These are phyloP conservation scores for Polyodon spathula DNA, from an alignment of 2,113 vertebrate genomes.

Conservation along the genomic window DNA sequence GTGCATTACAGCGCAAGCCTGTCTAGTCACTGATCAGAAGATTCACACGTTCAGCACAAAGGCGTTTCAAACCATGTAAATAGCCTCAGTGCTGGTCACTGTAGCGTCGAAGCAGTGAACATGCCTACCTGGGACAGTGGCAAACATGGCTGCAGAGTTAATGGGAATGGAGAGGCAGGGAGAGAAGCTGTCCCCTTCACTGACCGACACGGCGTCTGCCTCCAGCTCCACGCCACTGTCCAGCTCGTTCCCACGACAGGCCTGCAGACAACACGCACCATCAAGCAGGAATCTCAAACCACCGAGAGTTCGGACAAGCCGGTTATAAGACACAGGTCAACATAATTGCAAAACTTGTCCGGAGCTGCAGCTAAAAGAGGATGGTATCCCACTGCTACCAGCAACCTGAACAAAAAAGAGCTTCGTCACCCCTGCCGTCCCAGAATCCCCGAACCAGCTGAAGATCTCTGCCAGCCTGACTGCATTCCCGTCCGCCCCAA, in stretches of 20 bases:
- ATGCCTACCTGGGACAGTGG: conserved; percentile 52
- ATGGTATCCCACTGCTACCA: no score
- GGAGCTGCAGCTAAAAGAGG: no score
- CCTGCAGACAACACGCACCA: conserved; percentile 31
- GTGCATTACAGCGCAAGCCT: no score
- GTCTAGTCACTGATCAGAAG: no score
- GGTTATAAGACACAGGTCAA: no score
- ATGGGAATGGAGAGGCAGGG: conserved; percentile 43
- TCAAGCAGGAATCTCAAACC: not conserved
- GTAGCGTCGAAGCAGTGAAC: no score
- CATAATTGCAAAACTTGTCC: no score
- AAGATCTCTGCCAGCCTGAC: conserved; percentile 45
- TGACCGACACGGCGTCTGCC: conserved; percentile 20
- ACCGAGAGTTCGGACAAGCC: no score
- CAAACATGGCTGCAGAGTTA: conserved; percentile 52
- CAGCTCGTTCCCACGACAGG: conserved; percentile 43
- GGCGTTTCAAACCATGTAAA: no score
- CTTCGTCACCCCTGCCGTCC: conserved; percentile 44
- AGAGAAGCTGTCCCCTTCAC: conserved; percentile 13
- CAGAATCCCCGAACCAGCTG: conserved; percentile 30
- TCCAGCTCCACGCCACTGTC: conserved; percentile 49
- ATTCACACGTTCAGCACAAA: no score
- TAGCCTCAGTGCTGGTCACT: no score
- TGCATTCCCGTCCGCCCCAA: conserved; percentile 36
- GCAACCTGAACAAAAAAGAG: conserved; percentile 62